These are phyloP conservation scores for Falco punctatus DNA, from an alignment of 2,113 vertebrate species.

Conservation along the genomic window DNA sequence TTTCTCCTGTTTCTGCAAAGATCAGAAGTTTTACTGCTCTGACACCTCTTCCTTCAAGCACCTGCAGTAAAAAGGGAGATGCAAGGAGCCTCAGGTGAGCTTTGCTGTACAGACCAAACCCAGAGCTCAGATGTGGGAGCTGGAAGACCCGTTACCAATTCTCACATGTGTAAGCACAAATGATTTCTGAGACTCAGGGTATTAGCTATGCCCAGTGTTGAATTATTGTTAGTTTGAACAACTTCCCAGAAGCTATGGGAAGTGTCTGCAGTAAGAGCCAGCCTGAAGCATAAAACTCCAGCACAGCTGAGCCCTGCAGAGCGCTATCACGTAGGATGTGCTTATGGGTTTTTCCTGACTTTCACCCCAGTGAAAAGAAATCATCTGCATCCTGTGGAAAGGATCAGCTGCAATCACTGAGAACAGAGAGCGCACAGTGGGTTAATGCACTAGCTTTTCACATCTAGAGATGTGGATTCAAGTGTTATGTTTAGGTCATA, in stretches of 20 bases:
- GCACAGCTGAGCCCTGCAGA: neutral
- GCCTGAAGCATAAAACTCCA: neutral
- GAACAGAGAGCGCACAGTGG: neutral
- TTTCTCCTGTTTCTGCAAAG: neutral
- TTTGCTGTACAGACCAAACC: neutral
- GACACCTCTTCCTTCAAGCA: neutral
- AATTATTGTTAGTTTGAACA: neutral
- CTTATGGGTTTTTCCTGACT: neutral
- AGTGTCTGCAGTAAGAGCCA: neutral
- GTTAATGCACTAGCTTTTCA: neutral
- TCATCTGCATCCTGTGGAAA: no score
- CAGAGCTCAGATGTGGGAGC: neutral
- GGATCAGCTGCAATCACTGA: conserved; percentile 2
- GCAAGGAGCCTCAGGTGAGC: neutral
- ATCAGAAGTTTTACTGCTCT: neutral
- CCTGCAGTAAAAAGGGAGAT: neutral
- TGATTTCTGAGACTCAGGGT: neutral
- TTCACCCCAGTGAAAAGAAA: neutral
- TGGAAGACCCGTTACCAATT: neutral
- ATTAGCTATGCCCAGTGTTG: neutral
- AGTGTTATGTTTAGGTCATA: neutral
- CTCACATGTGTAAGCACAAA: neutral
- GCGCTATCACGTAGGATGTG: neutral
- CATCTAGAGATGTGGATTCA: neutral
- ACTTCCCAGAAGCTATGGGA: conserved; percentile 1